Conservation (phyloP, 2,797 vertebrate genomes). For the Epinephelus coioides region DNA sequence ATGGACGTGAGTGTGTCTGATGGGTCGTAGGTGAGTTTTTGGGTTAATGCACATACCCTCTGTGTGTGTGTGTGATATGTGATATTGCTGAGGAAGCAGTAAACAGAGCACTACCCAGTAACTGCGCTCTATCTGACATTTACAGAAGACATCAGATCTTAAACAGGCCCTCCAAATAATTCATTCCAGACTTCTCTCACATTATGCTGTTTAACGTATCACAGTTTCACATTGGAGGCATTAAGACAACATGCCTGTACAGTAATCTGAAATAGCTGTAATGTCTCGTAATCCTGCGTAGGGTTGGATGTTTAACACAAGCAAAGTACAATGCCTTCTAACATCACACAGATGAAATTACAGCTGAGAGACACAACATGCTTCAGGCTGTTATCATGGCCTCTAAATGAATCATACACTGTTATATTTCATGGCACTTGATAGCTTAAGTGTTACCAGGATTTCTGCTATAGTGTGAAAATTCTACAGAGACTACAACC, state of each 20-base stretch:
- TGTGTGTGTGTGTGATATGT: slow-evolving; percentile 26
- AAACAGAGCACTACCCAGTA: slow-evolving; percentile 36
- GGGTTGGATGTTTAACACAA: background rate
- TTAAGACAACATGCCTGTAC: slow-evolving; percentile 35
- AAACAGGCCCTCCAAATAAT: slow-evolving; percentile 43
- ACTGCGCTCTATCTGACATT: slow-evolving; percentile 48
- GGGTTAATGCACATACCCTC: background rate
- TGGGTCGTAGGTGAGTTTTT: slow-evolving; percentile 16
- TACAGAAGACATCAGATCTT: slow-evolving; percentile 51
- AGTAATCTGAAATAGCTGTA: slow-evolving; percentile 19
- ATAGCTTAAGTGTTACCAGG: slow-evolving; percentile 12
- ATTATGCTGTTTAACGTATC: slow-evolving; percentile 41
- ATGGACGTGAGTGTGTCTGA: background rate
- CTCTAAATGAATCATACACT: background rate
- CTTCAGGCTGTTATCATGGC: background rate
- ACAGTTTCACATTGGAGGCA: slow-evolving; percentile 12
- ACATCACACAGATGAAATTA: slow-evolving; percentile 9
- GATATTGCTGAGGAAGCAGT: slow-evolving; percentile 67
- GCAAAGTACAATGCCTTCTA: background rate
- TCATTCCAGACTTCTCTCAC: slow-evolving; percentile 36
- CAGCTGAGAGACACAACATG: slow-evolving; percentile 11
- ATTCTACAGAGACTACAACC: too few species aligned
- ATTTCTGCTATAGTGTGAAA: background rate
- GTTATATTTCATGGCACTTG: background rate
- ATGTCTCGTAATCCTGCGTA: slow-evolving; percentile 11